Percentiles rank a stretch among this genome's conserved stretches.
Conservation (phyloP, 2,113 vertebrate species). For the Verasper variegatus region DNA sequence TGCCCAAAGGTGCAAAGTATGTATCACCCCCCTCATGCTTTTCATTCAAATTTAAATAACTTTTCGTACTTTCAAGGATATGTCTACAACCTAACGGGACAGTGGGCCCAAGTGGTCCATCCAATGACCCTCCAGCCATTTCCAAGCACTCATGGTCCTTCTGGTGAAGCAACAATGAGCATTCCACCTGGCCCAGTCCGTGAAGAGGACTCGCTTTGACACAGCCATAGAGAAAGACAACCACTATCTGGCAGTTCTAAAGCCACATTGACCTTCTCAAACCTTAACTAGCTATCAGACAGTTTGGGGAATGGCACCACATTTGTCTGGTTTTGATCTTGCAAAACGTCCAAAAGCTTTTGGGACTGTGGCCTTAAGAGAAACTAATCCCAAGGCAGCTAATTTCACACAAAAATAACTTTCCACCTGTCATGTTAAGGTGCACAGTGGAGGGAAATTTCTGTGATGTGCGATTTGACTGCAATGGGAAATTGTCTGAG, state of each 20-base stretch:
- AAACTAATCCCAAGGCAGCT: slow-evolving; percentile 10
- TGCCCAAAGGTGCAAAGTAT: too few relatives aligned
- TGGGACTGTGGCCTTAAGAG: neutral
- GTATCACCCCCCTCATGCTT: too few relatives aligned
- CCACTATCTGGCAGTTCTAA: neutral
- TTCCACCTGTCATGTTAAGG: slow-evolving; percentile 26
- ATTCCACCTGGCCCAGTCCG: neutral
- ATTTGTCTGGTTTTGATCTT: too few relatives aligned
- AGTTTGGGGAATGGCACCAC: neutral
- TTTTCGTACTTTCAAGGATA: too few relatives aligned
- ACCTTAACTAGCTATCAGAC: neutral
- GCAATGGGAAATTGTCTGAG: slow-evolving; percentile 20
- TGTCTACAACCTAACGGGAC: too few relatives aligned
- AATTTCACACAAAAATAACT: slow-evolving; percentile 6
- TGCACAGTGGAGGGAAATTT: slow-evolving; percentile 28
- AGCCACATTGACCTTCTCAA: neutral
- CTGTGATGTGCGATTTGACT: slow-evolving; percentile 32
- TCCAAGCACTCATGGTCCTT: neutral
- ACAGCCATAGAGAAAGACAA: neutral
- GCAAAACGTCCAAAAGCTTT: neutral
- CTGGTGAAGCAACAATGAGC: neutral
- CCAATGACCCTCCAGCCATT: neutral
- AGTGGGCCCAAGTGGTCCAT: too few relatives aligned
- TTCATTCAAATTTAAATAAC: too few relatives aligned
- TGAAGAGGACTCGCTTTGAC: neutral